phyloP scores from a whole-genome alignment of 2,888 invertebrate species.

The Bombylius major region DNA sequence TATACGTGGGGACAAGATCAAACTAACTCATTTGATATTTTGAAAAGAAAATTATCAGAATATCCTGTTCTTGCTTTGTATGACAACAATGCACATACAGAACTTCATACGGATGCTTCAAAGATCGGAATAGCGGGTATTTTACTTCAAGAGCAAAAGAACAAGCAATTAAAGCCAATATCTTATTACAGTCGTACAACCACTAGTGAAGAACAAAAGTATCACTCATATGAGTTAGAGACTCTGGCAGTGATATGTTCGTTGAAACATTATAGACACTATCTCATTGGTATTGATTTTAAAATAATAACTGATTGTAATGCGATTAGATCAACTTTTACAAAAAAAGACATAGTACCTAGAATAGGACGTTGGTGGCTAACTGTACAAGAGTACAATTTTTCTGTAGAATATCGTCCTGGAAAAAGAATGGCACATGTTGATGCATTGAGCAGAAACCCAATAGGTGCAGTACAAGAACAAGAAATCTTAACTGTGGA shows the following conservation, averaged over 20 bases:
- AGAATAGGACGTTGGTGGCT: conserved; percentile 25
- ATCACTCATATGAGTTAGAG: conserved; percentile 23
- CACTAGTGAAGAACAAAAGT: conserved; percentile 18
- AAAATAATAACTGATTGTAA: conserved; percentile 16
- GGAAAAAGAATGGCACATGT: conserved; percentile 23
- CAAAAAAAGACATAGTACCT: conserved; percentile 15
- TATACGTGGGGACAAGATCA: too few species aligned
- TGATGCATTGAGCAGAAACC: conserved; percentile 20
- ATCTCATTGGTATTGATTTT: not conserved
- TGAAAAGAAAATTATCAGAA: conserved; percentile 7
- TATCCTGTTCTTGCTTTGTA: conserved; percentile 15
- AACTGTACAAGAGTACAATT: conserved; percentile 21
- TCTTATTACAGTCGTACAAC: conserved; percentile 21
- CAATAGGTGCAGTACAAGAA: not conserved
- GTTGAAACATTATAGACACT: not conserved
- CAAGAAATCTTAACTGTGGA: not conserved
- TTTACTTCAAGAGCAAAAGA: conserved; percentile 15
- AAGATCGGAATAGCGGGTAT: conserved; percentile 16
- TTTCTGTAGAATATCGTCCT: conserved; percentile 19
- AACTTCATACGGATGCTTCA: conserved; percentile 20
- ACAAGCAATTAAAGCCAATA: conserved; percentile 13
- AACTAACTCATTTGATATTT: not conserved
- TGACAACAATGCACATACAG: conserved; percentile 10
- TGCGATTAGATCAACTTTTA: conserved; percentile 12
- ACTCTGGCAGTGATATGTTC: conserved; percentile 21